Conservation (phyloP, 2,113 vertebrate species). For the Neogobius melanostomus region DNA sequence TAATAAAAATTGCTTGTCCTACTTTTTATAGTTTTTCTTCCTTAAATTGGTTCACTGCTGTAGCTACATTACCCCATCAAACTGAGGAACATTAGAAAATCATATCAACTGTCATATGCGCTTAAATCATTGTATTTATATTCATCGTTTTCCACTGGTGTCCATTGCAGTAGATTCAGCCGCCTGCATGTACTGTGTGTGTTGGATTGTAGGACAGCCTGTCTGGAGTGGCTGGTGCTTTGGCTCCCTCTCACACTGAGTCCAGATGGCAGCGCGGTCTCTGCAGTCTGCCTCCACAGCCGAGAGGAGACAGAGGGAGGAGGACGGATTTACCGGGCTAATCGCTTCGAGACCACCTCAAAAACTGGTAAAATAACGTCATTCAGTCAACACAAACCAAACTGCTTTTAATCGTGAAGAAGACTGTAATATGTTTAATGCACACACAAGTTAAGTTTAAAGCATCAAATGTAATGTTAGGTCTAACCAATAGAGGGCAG, state of each 20-base stretch:
- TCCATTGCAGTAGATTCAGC: not conserved
- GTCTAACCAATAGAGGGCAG: conserved; percentile 54
- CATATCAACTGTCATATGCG: too few species aligned
- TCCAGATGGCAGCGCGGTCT: conserved; percentile 65
- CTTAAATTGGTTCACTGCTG: too few species aligned
- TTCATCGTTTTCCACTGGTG: not conserved
- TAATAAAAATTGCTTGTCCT: too few species aligned
- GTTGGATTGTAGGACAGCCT: conserved; percentile 12
- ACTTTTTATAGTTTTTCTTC: too few species aligned
- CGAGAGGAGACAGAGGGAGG: conserved; percentile 39
- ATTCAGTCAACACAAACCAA: not conserved
- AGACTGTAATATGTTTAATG: not conserved
- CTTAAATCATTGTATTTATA: not conserved
- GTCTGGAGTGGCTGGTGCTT: conserved; percentile 24
- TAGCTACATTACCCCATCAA: too few species aligned
- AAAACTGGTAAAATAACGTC: conserved; percentile 23
- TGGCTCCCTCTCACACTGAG: conserved; percentile 44
- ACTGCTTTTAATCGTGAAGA: not conserved
- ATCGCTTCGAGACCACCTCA: conserved; percentile 31
- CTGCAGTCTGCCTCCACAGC: conserved; percentile 55
- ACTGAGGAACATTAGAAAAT: too few species aligned
- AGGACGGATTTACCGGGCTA: conserved; percentile 37
- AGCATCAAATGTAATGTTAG: conserved; percentile 12
- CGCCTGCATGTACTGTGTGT: not conserved
- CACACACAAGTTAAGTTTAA: not conserved